A percentile compares a stretch with the other conserved stretches of the same genome.
Conservation (phyloP, 2,113 vertebrate species). For the Diadophis punctatus region DNA sequence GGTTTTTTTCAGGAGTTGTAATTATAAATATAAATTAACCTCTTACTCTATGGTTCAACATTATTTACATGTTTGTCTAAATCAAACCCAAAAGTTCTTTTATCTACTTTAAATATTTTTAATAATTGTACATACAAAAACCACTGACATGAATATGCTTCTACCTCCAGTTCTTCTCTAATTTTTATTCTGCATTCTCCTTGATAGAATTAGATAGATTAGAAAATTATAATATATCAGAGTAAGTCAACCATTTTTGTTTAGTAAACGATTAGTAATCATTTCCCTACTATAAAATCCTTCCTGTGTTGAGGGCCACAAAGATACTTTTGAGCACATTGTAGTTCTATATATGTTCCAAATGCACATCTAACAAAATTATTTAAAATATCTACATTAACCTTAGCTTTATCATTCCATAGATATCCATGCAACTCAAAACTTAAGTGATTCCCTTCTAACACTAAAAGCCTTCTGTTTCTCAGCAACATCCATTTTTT, state of each 20-base stretch:
- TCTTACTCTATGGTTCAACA: not conserved
- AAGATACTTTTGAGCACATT: not conserved
- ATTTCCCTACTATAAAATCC: not conserved
- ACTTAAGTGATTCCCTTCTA: not conserved
- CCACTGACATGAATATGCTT: not conserved
- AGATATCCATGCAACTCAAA: not conserved
- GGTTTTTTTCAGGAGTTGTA: not conserved
- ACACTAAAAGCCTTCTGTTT: not conserved
- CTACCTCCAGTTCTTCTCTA: not conserved
- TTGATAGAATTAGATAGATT: not conserved
- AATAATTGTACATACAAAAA: not conserved
- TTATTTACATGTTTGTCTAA: not conserved
- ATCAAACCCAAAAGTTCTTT: not conserved
- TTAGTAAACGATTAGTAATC: no score
- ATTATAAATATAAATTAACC: not conserved
- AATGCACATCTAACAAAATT: not conserved
- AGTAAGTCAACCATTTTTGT: not conserved
- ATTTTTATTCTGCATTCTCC: not conserved
- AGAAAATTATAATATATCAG: not conserved
- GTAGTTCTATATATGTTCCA: not conserved
- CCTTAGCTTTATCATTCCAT: not conserved
- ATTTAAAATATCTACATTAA: not conserved
- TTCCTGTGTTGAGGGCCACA: not conserved
- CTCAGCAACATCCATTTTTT: not conserved
- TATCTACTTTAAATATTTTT: not conserved